Conservation (phyloP, 2,113 vertebrate genomes). For the Pongo pygmaeus region DNA sequence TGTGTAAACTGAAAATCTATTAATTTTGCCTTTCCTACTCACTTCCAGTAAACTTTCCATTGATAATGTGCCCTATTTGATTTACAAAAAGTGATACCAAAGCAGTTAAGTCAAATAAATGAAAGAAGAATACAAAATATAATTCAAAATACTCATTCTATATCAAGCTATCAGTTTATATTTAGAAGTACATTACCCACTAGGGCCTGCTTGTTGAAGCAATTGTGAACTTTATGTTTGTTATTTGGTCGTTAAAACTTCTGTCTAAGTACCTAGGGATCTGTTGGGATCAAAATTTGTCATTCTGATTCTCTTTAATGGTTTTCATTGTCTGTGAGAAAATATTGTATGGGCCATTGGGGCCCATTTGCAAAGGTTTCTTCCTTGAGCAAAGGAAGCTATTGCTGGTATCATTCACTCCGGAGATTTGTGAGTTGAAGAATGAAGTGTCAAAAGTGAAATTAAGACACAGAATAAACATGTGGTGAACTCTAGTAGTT, state of each 20-base stretch:
- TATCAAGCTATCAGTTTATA: neutral
- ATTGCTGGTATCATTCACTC: neutral
- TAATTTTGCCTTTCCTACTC: slow-evolving; percentile 10
- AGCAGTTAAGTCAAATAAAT: slow-evolving; percentile 11
- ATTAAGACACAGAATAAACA: neutral
- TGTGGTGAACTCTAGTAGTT: neutral
- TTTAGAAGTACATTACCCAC: neutral
- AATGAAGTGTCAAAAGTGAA: neutral
- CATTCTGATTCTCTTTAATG: neutral
- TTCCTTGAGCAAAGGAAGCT: neutral
- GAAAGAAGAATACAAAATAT: neutral
- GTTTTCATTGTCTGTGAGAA: slow-evolving; percentile 14
- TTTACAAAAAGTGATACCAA: neutral
- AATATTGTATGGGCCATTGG: neutral
- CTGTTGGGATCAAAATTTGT: slow-evolving; percentile 24
- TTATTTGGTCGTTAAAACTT: slow-evolving; percentile 23
- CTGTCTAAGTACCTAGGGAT: neutral
- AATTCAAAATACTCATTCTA: neutral
- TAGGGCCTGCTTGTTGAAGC: neutral
- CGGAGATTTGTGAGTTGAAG: neutral
- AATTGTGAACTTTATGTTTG: slow-evolving; percentile 30
- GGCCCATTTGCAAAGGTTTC: neutral
- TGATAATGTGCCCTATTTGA: neutral
- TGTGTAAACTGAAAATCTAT: slow-evolving; percentile 24
- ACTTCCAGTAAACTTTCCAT: neutral